phyloP scores from a whole-genome alignment of 2,797 vertebrate species.

The Squalus acanthias region DNA sequence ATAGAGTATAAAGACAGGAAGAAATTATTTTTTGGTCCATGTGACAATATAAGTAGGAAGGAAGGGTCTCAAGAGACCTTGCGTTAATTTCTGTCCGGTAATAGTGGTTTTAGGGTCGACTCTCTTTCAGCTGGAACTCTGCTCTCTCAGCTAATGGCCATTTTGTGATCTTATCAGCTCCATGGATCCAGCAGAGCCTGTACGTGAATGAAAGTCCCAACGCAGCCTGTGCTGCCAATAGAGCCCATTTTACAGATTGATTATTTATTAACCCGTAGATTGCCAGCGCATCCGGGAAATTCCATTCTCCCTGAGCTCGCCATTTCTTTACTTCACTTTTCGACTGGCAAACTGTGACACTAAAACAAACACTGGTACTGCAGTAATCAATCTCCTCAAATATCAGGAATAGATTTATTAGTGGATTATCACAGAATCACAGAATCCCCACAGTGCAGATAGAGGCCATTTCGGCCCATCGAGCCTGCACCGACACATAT shows the following conservation, averaged over 20 bases:
- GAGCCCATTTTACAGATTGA: neutral
- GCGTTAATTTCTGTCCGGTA: neutral
- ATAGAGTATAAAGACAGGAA: neutral
- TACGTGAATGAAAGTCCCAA: neutral
- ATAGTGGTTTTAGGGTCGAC: neutral
- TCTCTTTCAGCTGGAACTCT: neutral
- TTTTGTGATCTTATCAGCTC: neutral
- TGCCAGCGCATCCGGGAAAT: neutral
- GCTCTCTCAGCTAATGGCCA: neutral
- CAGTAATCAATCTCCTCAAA: neutral
- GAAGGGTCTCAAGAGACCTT: neutral
- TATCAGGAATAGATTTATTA: neutral
- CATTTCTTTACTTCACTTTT: neutral
- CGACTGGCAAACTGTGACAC: neutral
- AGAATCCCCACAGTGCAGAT: no score
- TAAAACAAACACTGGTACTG: neutral
- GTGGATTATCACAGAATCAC: no score
- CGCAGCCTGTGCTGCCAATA: neutral
- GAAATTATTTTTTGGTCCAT: neutral
- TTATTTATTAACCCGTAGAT: neutral
- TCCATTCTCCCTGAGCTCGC: neutral
- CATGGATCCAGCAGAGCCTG: neutral
- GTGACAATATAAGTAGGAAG: neutral
- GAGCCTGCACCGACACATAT: no score
- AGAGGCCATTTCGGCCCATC: no score